Evolutionary conservation across 2,888 invertebrate genomes (phyloP).

Genomic region (Ochropleura leucogaster): DNA sequence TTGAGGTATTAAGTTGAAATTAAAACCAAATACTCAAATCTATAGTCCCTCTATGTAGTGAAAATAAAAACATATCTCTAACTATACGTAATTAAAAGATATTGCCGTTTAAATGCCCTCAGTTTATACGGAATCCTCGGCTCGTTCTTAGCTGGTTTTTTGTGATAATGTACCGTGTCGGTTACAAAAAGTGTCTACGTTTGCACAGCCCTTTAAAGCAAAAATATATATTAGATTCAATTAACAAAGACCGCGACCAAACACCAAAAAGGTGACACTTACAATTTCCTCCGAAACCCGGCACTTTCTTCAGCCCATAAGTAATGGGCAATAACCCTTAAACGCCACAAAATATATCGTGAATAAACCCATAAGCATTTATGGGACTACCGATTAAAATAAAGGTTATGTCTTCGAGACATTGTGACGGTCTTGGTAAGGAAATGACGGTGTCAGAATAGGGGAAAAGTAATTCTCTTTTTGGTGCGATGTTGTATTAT

Average conservation of each 20-base stretch:
- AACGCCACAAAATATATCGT: constrained; percentile 60
- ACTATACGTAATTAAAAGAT: too few relatives aligned
- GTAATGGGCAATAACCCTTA: constrained; percentile 54
- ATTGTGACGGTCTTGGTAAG: constrained; percentile 44
- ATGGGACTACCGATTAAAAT: constrained; percentile 61
- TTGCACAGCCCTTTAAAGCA: too few relatives aligned
- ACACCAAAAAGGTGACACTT: constrained; percentile 17
- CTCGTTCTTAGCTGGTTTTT: too few relatives aligned
- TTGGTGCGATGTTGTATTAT: background rate
- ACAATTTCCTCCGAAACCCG: constrained; percentile 10
- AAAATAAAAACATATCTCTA: too few relatives aligned
- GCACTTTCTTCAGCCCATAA: constrained; percentile 22
- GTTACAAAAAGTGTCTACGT: too few relatives aligned
- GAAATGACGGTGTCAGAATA: constrained; percentile 39
- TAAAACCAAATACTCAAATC: too few relatives aligned
- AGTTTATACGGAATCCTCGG: too few relatives aligned
- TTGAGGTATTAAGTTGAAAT: too few relatives aligned
- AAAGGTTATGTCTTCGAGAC: constrained; percentile 51
- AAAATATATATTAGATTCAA: background rate
- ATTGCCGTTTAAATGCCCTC: too few relatives aligned
- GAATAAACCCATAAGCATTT: constrained; percentile 52
- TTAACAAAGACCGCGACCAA: background rate
- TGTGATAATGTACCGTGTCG: too few relatives aligned
- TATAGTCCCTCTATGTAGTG: too few relatives aligned
- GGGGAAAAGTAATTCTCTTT: constrained; percentile 41